Conservation (phyloP, 2,113 vertebrate species). For the Phyllopteryx taeniolatus region DNA sequence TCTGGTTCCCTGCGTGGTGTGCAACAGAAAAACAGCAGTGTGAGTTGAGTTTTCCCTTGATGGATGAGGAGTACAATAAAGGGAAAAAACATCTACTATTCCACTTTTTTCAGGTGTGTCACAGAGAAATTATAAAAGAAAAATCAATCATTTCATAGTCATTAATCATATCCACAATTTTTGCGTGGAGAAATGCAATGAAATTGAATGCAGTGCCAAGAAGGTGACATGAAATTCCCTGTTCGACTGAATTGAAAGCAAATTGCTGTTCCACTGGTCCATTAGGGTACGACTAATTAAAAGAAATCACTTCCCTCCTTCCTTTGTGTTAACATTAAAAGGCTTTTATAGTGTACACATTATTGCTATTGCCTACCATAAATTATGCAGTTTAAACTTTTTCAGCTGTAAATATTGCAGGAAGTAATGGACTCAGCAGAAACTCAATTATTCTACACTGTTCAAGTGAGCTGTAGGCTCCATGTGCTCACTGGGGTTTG, state of each 20-base stretch:
- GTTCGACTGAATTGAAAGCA: conserved; percentile 1
- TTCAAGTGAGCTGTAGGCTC: background rate
- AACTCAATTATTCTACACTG: conserved; percentile 4
- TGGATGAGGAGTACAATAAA: too few species aligned
- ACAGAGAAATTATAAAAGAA: too few species aligned
- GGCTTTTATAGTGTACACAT: conserved; percentile 1
- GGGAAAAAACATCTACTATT: too few species aligned
- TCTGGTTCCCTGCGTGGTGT: too few species aligned
- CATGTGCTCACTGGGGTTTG: background rate
- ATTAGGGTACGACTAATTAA: conserved; percentile 2
- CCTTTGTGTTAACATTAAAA: conserved; percentile 8
- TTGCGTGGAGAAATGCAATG: background rate
- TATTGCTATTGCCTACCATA: conserved; percentile 4
- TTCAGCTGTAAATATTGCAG: conserved; percentile 7
- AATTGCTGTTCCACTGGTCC: conserved; percentile 3
- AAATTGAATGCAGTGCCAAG: background rate
- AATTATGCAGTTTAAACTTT: conserved; percentile 3
- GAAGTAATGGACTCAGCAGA: conserved; percentile 6
- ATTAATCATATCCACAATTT: background rate
- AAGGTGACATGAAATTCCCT: background rate
- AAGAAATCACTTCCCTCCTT: conserved; percentile 6
- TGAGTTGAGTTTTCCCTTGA: too few species aligned
- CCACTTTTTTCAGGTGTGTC: too few species aligned
- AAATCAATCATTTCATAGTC: background rate
- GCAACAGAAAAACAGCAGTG: too few species aligned